Base-by-base conservation (phyloP, 2,888 invertebrate genomes). In the Malthinus seriepunctatus region DNA sequence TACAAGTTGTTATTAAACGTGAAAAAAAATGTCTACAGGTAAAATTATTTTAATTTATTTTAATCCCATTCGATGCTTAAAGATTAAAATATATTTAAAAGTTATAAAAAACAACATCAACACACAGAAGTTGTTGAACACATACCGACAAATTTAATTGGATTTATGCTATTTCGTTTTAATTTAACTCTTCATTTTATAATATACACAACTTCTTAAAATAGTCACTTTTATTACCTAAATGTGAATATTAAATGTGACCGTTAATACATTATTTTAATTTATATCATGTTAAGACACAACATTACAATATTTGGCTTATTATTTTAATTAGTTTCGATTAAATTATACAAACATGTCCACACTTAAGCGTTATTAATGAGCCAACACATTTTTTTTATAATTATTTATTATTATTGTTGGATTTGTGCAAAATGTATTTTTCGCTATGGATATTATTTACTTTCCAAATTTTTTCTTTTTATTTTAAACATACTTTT, bases 1-100 rank as follows among this genome's bases (percentile, higher is more conserved):
- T 57, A 57, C 56, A 54, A 57, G 54, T 57, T 61, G 51, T 52
- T 11, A 14, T 32, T 37, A 32, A 47, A 45, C n/a, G 48, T 42
- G 55, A 60, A 60, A 60, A 60, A 49, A 9, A 51, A 44, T 42
- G 33, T 32, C 39, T 38, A 31, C 51, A 32, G 51, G 32, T 51
- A 32, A 14, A 31, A 32, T 50, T 44, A 51, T n/a, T 42, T 44
- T 42, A 42, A 51, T 42, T 39, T 32, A 42, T 51, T 39, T 23
- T 42, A 51, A 42, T 51, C 42, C 38, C 9, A 23, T 50, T 31
- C 32, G 37, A 38, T 23, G 32, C 32, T 23, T 11, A 15, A 42
- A 42, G 39, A 42, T 42, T 42, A 42, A 15, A 42, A 42, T 42
- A 15, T 42, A 42, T 42, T 15, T 11, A 42, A 42, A n/a, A n/a